Base-by-base conservation (phyloP, 2,797 vertebrate species). In the Danio tinwini region DNA sequence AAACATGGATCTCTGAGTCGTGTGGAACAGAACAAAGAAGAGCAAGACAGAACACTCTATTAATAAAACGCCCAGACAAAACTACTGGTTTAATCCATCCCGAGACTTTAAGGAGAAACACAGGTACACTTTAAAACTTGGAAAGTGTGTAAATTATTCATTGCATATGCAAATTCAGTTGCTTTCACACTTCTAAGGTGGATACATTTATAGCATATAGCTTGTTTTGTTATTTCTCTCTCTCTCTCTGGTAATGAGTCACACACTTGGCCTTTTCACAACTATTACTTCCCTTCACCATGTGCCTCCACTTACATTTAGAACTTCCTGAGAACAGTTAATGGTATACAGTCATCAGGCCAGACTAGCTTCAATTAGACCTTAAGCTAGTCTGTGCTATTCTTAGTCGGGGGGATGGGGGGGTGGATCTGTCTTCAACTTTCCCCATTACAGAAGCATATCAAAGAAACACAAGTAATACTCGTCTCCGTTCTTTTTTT, bases 251-350 rank as follows among this genome's bases (percentile, higher is more conserved):
- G 40, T 21, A 61, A 50, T 72, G 74, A 76, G 39, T 81, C 67
- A 64, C 39, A 42, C 69, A 40, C 29, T 37, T 71, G 65, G 21
- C n/a, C 49, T 65, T 76, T 81, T 47, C 29, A 19, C 17, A 52
- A 52, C 21, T 16, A 2, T 52, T 69, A 39, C 69, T 73, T 59
- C 53, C 6, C 16, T 52, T 14, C 19, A 84, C 37, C 58, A 77
- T 69, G 19, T 45, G 37, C 42, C 65, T 80, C 61, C 70, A 78
- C 49, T 68, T 61, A 64, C 14, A 77, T 21, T 73, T 69, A 39
- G 49, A 59, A 64, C 50, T 62, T 19, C 42, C 29, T 10, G 49
- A 68, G 61, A 64, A 53, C 19, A 2, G n/a, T 50, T 65, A 72
- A 77, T 65, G 74, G 74, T 49, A 44, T 42, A 2, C 2, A 71